Percentiles rank a stretch among this genome's conserved stretches.
Evolutionary conservation across 2,113 vertebrate genomes (phyloP).

Genomic region (Oxygymnocypris stewartii): DNA sequence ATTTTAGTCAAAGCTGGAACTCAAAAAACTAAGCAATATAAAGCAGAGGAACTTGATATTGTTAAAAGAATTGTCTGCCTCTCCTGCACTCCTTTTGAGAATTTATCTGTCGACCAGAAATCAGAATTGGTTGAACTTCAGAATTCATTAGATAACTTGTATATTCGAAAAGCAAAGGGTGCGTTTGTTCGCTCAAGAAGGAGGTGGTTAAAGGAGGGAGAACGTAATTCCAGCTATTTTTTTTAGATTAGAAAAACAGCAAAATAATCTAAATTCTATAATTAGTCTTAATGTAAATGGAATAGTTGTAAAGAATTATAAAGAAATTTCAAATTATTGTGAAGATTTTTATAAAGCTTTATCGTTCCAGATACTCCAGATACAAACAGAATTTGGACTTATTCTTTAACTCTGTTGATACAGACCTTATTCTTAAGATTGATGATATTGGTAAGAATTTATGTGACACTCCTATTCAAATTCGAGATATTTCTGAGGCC

Average conservation of each 20-base stretch:
- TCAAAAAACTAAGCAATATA: slow-evolving; percentile 6
- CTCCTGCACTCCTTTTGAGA: not conserved
- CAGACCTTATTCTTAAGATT: not conserved
- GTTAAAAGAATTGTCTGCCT: not conserved
- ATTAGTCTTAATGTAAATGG: too few relatives aligned
- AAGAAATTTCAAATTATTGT: too few relatives aligned
- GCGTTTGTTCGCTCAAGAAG: not conserved
- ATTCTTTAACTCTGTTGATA: too few relatives aligned
- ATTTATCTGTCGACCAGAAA: not conserved
- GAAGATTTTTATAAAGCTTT: too few relatives aligned
- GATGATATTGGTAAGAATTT: not conserved
- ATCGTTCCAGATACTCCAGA: too few relatives aligned
- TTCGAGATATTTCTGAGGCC: too few relatives aligned
- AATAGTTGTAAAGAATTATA: too few relatives aligned
- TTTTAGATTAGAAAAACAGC: not conserved
- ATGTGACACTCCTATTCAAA: not conserved
- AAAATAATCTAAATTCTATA: not conserved
- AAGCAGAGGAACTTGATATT: not conserved
- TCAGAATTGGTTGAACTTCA: not conserved
- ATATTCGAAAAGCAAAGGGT: not conserved
- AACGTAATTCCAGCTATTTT: not conserved
- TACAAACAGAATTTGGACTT: too few relatives aligned
- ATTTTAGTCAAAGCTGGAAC: not conserved
- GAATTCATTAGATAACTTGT: not conserved
- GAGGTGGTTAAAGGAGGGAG: not conserved